A percentile compares a stretch with the other conserved stretches of the same genome.
Evolutionary conservation across 2,797 vertebrate genomes (phyloP).

Genomic region (Loris lydekkerianus): DNA sequence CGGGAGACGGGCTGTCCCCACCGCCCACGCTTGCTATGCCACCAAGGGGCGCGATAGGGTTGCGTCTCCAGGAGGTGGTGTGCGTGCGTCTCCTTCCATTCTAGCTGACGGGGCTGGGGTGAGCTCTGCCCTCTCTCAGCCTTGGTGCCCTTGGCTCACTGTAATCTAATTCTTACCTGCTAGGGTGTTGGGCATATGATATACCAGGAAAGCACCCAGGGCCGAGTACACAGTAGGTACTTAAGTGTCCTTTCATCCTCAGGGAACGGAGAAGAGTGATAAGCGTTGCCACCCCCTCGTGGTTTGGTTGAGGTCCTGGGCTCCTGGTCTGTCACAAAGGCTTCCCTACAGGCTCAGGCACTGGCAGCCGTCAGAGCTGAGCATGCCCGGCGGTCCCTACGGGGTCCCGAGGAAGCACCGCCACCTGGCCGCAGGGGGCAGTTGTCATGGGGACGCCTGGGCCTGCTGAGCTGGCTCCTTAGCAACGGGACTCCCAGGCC

Average conservation of each 20-base stretch:
- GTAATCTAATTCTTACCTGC: neutral
- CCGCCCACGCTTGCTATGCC: neutral
- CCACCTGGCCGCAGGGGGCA: constrained; percentile 62
- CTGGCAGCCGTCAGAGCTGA: neutral
- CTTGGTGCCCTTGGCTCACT: neutral
- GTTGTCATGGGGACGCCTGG: constrained; percentile 80
- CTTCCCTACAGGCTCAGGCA: neutral
- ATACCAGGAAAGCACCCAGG: neutral
- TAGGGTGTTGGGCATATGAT: neutral
- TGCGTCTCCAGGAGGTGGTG: neutral
- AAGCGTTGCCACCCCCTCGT: neutral
- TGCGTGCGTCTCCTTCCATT: neutral
- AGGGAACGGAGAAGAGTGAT: neutral
- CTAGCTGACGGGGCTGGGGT: neutral
- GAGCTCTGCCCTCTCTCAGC: neutral
- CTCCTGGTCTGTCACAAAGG: neutral
- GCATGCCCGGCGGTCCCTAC: neutral
- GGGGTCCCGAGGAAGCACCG: neutral
- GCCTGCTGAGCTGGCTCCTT: constrained; percentile 61
- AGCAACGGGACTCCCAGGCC: constrained; percentile 67
- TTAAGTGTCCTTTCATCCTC: neutral
- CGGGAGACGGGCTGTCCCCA: neutral
- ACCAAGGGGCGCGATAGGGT: neutral
- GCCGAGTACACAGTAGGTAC: neutral
- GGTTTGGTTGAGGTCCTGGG: neutral